These are phyloP conservation scores for Stomatorhinus walkeri DNA, from an alignment of 2,797 vertebrate species.

Conservation along the genomic window DNA sequence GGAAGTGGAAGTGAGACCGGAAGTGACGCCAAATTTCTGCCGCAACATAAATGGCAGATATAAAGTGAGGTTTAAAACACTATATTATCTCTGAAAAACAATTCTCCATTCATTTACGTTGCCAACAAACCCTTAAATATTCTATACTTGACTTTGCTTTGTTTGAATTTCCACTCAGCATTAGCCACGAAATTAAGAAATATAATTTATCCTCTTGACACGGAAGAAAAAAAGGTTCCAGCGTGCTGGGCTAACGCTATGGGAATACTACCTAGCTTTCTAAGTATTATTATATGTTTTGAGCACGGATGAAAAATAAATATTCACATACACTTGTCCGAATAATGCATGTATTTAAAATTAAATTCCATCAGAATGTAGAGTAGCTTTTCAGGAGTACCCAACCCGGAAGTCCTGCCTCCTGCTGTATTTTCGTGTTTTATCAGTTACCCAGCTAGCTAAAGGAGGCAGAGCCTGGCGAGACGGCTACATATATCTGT, in stretches of 20 bases:
- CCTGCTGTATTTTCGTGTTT: conserved; percentile 4
- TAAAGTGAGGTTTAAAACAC: background rate
- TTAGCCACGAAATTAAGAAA: background rate
- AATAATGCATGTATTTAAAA: background rate
- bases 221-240: conserved; percentile 17
- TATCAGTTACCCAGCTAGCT: conserved; percentile 27
- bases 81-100: background rate
- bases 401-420: conserved; percentile 22
- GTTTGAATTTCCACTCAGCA: background rate
- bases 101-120: background rate
- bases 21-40: background rate
- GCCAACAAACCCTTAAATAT: background rate
- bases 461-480: background rate
- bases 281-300: background rate
- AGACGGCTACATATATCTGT: background rate
- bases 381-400: background rate
- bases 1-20: background rate
- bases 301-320: background rate
- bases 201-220: background rate
- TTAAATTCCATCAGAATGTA: background rate
- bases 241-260: background rate
- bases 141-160: background rate
- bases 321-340: background rate
- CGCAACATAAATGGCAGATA: background rate
- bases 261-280: background rate